A percentile compares a stretch with the other conserved stretches of the same genome.
Conservation (phyloP, 2,113 vertebrate genomes). For the Anoura caudifer region DNA sequence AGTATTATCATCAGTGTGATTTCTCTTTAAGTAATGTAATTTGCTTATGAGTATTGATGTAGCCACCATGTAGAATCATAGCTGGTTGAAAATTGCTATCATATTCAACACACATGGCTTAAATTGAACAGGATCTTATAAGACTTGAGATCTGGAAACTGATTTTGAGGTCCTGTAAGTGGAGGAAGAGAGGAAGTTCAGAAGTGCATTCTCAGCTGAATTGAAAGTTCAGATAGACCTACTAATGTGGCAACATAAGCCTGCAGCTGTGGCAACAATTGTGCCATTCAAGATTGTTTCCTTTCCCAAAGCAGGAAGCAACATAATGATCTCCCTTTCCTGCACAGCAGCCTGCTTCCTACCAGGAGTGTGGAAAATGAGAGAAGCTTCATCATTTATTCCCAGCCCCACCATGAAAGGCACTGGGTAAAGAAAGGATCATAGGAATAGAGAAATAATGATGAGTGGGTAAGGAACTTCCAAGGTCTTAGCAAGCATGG, state of each 20-base stretch:
- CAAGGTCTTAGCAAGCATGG: background rate
- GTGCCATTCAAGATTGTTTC: slow-evolving; percentile 18
- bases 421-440: background rate
- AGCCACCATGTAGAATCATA: background rate
- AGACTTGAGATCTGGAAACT: background rate
- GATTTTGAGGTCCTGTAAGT: background rate
- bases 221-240: background rate
- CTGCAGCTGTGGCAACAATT: slow-evolving; percentile 11
- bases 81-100: background rate
- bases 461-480: background rate
- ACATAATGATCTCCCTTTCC: background rate
- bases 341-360: background rate
- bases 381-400: background rate
- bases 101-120: background rate
- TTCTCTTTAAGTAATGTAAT: background rate
- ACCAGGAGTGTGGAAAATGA: background rate
- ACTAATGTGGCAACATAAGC: background rate
- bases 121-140: background rate
- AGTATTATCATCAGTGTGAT: background rate
- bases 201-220: background rate
- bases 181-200: background rate
- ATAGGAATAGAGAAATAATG: background rate
- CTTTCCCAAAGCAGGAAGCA: slow-evolving; percentile 4
- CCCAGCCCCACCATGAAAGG: background rate
- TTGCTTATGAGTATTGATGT: background rate